Conservation (phyloP, 2,888 invertebrate species). For the Apomyelois bistriatella region DNA sequence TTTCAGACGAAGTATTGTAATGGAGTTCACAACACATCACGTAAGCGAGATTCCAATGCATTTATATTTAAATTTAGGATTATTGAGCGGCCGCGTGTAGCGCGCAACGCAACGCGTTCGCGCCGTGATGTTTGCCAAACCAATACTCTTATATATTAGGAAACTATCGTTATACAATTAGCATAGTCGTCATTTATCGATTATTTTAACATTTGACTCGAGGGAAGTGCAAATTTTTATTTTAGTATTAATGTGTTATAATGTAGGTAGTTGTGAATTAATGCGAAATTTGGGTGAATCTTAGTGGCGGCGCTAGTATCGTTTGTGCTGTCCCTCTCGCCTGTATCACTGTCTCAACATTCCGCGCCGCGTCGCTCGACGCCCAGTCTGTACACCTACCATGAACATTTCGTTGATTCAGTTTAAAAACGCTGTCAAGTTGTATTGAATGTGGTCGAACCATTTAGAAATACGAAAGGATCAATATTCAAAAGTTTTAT, state of each 20-base stretch:
- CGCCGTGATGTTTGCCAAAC: slow-evolving; percentile 10
- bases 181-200: slow-evolving; percentile 34
- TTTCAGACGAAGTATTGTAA: neutral
- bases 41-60: slow-evolving; percentile 57
- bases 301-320: neutral
- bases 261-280: slow-evolving; percentile 32
- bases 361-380: slow-evolving; percentile 2
- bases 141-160: slow-evolving; percentile 9
- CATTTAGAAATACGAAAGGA: no score
- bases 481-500: no score
- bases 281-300: slow-evolving; percentile 35
- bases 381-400: neutral
- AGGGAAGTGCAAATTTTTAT: slow-evolving; percentile 40
- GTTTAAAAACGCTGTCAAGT: neutral
- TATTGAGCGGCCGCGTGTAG: neutral
- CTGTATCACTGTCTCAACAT: neutral
- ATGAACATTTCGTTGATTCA: neutral
- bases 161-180: neutral
- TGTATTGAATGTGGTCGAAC: neutral
- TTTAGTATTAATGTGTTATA: slow-evolving; percentile 49
- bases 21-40: slow-evolving; percentile 32
- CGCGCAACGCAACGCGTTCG: neutral
- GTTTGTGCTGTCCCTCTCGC: neutral
- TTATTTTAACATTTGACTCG: slow-evolving; percentile 52
- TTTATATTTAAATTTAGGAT: slow-evolving; percentile 48